Percentiles rank a stretch among this genome's conserved stretches.
Conservation (phyloP, 2,888 invertebrate species). For the Cabera pusaria region DNA sequence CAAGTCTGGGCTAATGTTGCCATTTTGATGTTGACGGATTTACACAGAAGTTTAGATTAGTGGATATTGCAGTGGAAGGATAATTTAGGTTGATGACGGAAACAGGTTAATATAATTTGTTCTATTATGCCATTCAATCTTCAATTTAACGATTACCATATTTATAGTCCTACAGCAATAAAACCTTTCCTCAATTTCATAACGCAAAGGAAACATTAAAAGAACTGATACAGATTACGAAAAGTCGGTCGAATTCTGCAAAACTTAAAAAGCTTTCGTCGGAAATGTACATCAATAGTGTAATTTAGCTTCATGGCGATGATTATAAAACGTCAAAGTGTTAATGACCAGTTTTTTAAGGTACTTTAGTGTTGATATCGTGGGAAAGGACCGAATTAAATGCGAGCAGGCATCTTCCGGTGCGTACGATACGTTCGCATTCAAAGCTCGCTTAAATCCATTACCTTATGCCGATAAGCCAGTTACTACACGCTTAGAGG, state of each 20-base stretch:
- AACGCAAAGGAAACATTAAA: conserved; percentile 44
- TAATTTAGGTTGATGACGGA: conserved; percentile 32
- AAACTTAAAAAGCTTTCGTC: conserved; percentile 39
- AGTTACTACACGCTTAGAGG: conserved; percentile 50
- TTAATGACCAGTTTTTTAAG: conserved; percentile 34
- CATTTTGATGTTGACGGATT: conserved; percentile 35
- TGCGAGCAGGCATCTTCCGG: conserved; percentile 25
- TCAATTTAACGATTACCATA: conserved; percentile 15
- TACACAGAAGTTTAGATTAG: conserved; percentile 24
- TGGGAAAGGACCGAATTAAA: conserved; percentile 36
- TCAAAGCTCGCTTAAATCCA: conserved; percentile 23
- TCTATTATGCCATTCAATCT: conserved; percentile 14
- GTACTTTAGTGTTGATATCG: conserved; percentile 33
- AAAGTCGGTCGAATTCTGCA: conserved; percentile 28
- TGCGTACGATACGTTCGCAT: conserved; percentile 23
- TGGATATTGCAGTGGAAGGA: conserved; percentile 15
- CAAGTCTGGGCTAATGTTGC: conserved; percentile 24
- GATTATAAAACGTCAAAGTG: conserved; percentile 43
- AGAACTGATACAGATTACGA: conserved; percentile 26
- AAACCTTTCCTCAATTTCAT: conserved; percentile 38
- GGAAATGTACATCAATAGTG: conserved; percentile 42
- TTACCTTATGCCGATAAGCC: conserved; percentile 28
- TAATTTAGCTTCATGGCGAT: conserved; percentile 40
- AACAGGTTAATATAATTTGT: conserved; percentile 3
- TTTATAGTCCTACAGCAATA: conserved; percentile 18